Evolutionary conservation across 2,888 invertebrate species (phyloP), one percentile per base, ranked within the genome.

Genomic region (Sphecodes monilicornis): DNA sequence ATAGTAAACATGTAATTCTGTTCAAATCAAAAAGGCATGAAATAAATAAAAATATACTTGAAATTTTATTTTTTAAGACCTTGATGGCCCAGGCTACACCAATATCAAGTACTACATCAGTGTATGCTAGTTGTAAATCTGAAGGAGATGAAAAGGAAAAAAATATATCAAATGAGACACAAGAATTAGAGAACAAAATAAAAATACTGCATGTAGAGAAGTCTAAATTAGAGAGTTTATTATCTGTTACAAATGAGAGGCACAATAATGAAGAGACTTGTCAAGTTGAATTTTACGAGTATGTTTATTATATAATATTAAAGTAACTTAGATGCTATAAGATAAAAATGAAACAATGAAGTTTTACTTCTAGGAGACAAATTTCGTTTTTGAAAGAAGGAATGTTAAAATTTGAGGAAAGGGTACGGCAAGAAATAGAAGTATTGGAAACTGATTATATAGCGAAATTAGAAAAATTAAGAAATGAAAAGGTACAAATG

Each of bases 251-350:
- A 43, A 93, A 90, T 76, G 91, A 93, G 43, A 93, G 92, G 75
- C 93, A 94, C 75, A 91, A 93, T 69, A 92, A 89, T 78, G 94
- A 94, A 87, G 91, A 93, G 26, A 78, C 82, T 57, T 92, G 93
- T 80, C 85, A 93, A 22, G 91, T 94, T 82, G 92, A 94, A 74
- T 94, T 93, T 4, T 93, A 94, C 74, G 92, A 91, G 94, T 94
- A 91, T 77, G 80, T 81, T 46, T n/a, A 76, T 70, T 16, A 57
- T 57, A 54, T 54, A 11, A 43, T 54, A 50, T 46, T 80, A 32
- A 16, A 26, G 18, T 60, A n/a, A 78, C 29, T 69, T 13, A 11
- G 22, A 5, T 43, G 10, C 64, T 13, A 22, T 73, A 32, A 68
- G 64, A 18, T 78, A 57, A 32, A 50, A 60, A 10, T 75, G 18